Conservation (phyloP, 2,797 vertebrate genomes). For the Siniperca obscura region DNA sequence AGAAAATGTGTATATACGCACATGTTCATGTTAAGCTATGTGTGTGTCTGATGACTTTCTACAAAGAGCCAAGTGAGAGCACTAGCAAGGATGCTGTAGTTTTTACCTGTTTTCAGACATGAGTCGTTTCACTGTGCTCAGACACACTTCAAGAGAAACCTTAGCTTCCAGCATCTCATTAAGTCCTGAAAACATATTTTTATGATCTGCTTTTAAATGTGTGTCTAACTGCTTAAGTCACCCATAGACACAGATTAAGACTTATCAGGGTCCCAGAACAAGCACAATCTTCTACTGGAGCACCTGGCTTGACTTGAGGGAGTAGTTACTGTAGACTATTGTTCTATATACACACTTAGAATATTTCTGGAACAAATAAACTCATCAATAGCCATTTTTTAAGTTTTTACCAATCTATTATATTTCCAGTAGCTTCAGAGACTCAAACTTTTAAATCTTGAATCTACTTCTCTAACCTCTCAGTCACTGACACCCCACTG, state of each 20-base stretch:
- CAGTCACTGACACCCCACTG: conserved; percentile 6
- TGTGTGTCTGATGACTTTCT: conserved; percentile 1
- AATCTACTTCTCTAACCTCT: conserved; percentile 22
- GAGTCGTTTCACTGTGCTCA: conserved; percentile 88
- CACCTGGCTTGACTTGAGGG: neutral
- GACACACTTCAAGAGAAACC: conserved; percentile 88
- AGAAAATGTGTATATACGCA: neutral
- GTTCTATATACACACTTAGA: conserved; percentile 10
- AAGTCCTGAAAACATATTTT: conserved; percentile 81
- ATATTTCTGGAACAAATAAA: conserved; percentile 2
- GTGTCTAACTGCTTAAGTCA: conserved; percentile 7
- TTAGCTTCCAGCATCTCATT: conserved; percentile 84
- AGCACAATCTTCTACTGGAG: neutral
- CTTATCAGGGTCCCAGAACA: neutral
- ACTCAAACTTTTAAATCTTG: conserved; percentile 17
- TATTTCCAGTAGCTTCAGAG: neutral
- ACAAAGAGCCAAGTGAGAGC: neutral
- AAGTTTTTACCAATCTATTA: neutral
- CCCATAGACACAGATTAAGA: neutral
- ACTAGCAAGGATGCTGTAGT: neutral
- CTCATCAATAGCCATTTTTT: neutral
- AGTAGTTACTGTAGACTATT: conserved; percentile 1
- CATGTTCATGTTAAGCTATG: neutral
- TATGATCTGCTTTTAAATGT: conserved; percentile 24
- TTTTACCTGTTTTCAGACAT: conserved; percentile 89